Base-by-base conservation (phyloP, 2,888 invertebrate species). In the Drosophila paracracens region DNA sequence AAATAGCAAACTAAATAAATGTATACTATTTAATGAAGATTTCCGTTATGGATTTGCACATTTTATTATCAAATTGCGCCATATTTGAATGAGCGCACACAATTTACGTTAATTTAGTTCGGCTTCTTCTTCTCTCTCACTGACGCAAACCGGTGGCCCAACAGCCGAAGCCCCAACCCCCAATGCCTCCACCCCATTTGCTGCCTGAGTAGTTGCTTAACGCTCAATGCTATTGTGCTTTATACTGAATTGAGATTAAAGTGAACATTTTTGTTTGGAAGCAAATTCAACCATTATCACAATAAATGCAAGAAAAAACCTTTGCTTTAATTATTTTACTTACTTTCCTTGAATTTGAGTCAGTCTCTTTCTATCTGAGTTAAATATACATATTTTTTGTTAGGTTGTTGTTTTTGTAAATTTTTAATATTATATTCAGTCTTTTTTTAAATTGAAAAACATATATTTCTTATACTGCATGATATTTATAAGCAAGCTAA, bases 21-120 rank as follows among this genome's bases (percentile, higher is more conserved):
- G 68, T 62, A 74, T 40, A 71, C 74, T 68, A 72, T 80, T 82
- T 65, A 89, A 88, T 89, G 81, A 79, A 79, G 74, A 63, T 81
- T 90, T 89, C 90, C 89, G 89, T 61, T 52, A 65, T 52, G 56
- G 56, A 63, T 68, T 83, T 66, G 66, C 74, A 62, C 59, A 56
- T 65, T 70, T 56, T 27, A 27, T 54, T 13, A 63, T 27, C 50
- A 72, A 72, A 76, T 65, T 60, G 70, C 68, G 54, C 69, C 31
- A 21, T 53, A 36, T 31, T 62, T 59, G 46, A 72, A 73, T 72
- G 70, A 77, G 43, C 62, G 62, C 56, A 76, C 56, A 70, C 83
- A 86, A 86, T 88, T 83, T 82, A 66, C 61, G 59, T 57, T 73
- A 82, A 86, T 86, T 83, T 60, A 70, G 50, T 56, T 57, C 60